phyloP scores from a whole-genome alignment of 2,113 vertebrate genomes.

The Terrapene triunguis region DNA sequence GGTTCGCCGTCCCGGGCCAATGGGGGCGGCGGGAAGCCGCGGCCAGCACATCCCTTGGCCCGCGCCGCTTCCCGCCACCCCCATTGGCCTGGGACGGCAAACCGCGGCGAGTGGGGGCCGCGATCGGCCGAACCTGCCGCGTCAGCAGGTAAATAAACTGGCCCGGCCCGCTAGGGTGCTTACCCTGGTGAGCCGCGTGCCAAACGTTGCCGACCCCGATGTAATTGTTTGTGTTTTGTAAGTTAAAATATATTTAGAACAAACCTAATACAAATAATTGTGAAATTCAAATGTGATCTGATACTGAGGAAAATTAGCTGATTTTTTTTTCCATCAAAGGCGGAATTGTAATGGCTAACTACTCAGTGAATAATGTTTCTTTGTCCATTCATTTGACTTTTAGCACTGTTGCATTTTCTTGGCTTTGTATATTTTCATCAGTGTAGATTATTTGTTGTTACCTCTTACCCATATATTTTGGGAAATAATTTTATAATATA shows the following conservation, averaged over 20 bases:
- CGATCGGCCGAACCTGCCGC: too few species aligned
- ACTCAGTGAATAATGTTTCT: conserved; percentile 63
- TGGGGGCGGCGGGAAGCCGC: too few species aligned
- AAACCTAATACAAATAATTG: conserved; percentile 33
- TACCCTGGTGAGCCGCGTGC: too few species aligned
- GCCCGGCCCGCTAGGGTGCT: too few species aligned
- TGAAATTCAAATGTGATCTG: conserved; percentile 55
- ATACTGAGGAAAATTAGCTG: conserved; percentile 58
- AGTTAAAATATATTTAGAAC: conserved; percentile 39
- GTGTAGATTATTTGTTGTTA: conserved; percentile 13
- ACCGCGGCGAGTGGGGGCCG: too few species aligned
- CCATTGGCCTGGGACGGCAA: too few species aligned
- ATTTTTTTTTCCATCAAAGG: conserved; percentile 63
- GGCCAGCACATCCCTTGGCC: too few species aligned
- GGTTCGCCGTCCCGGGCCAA: too few species aligned
- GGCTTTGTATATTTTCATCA: conserved; percentile 35
- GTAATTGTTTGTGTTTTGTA: conserved; percentile 3
- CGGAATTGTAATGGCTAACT: conserved; percentile 60
- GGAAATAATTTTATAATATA: neutral
- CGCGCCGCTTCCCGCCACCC: too few species aligned
- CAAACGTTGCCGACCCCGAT: neutral
- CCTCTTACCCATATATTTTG: conserved; percentile 24
- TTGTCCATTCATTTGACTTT: conserved; percentile 75
- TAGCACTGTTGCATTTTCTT: conserved; percentile 49
- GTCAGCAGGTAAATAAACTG: too few species aligned